Percentiles rank a stretch among this genome's conserved stretches.
phyloP scores from a whole-genome alignment of 2,888 invertebrate species.

The Hymenopus coronatus region DNA sequence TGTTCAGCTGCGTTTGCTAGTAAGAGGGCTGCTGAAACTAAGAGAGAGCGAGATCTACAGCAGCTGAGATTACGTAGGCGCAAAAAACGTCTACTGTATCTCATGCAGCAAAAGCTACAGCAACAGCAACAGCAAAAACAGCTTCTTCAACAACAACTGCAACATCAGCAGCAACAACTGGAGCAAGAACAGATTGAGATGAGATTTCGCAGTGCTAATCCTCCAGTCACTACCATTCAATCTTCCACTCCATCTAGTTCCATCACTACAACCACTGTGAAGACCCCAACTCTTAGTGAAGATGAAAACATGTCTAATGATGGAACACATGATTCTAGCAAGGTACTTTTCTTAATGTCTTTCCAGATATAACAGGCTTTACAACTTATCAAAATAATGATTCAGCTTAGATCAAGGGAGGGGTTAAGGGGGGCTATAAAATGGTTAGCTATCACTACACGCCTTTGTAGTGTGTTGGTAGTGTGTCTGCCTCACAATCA shows the following conservation, averaged over 20 bases:
- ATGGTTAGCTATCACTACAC: too few species aligned
- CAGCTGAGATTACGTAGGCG: conserved; percentile 24
- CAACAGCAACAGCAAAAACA: conserved; percentile 14
- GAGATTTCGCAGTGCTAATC: background rate
- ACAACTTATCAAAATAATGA: too few species aligned
- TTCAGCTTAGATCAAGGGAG: too few species aligned
- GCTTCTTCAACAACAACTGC: background rate
- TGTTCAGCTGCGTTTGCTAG: conserved; percentile 58
- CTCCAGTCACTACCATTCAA: background rate
- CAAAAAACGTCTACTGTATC: conserved; percentile 23
- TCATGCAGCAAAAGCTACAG: conserved; percentile 22
- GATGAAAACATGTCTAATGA: conserved; percentile 37
- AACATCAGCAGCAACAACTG: background rate
- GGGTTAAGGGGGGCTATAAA: too few species aligned
- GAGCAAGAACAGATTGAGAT: background rate
- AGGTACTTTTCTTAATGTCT: conserved; percentile 36
- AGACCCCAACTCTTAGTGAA: conserved; percentile 50
- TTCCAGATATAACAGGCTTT: too few species aligned
- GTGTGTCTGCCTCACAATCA: too few species aligned
- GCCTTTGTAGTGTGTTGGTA: too few species aligned
- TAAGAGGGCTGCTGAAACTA: conserved; percentile 41
- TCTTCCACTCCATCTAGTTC: background rate
- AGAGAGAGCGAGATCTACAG: conserved; percentile 32
- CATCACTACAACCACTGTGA: conserved; percentile 40
- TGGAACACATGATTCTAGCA: conserved; percentile 16